Base-by-base conservation (phyloP, 2,113 vertebrate genomes). In the Chaetops frenatus region DNA sequence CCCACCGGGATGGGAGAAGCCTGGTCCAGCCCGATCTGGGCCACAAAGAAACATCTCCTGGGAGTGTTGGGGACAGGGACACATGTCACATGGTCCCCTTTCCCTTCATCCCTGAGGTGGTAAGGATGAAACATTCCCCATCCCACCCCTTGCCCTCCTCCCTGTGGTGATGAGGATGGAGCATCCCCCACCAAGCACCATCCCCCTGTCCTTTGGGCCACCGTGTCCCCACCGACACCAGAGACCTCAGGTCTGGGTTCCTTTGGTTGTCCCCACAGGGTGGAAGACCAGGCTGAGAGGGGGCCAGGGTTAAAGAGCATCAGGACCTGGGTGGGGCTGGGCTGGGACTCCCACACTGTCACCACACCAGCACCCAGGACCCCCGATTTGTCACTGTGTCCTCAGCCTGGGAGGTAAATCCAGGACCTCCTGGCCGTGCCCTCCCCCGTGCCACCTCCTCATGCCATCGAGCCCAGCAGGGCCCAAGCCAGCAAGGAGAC, bases 381-480 rank as follows among this genome's bases (percentile, higher is more conserved):
- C 66, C 51, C 31, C 0, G 0, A 23, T 6, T 14, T 27, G 50
- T 64, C 57, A 42, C 74, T 8, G 33, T 1, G 1, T 24, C 64
- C 54, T 58, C 47, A 53, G 0, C 12, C 2, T 3, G 25, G 66
- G 35, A 56, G 25, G 57, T 18, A 71, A 80, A 72, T 62, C 48
- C 74, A 71, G 42, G 40, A 40, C 11, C 13, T 13, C 35, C 24
- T 2, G 25, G 44, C 31, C 11, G 23, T 47, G 27, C 60, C 50
- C 31, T 40, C 16, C 60, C 42, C 20, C 0, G 2, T 8, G 35
- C 42, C 76, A 42, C 85, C 48, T 61, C 47, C 47, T 38, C 1
- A 2, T n/a, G 47, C 56, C 82, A 50, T 7, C 61, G 28, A 33
- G 40, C 40, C 57, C 53, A 51, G 21, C 51, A 76, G 29, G 48